Percentiles rank a stretch among this genome's conserved stretches.
phyloP scores from a whole-genome alignment of 1,140 invertebrate genomes.

The Carposina sasakii region DNA sequence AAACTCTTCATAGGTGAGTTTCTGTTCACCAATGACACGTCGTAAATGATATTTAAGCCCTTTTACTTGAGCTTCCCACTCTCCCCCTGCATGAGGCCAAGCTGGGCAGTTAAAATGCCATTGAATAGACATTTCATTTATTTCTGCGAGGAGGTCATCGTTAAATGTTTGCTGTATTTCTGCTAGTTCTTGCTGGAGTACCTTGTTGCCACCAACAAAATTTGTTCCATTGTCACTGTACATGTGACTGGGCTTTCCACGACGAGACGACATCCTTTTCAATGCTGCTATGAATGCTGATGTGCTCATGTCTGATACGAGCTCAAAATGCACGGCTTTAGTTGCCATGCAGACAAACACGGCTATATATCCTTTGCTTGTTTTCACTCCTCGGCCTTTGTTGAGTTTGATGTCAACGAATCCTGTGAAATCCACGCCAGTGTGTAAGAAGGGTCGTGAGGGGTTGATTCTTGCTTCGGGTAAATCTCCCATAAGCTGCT shows the following conservation, averaged over 20 bases:
- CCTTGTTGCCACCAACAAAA: background rate
- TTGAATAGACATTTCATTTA: slow-evolving; percentile 12
- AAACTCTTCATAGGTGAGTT: slow-evolving; percentile 18
- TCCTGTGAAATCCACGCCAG: slow-evolving; percentile 41
- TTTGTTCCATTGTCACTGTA: slow-evolving; percentile 1
- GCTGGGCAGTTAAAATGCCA: slow-evolving; percentile 45
- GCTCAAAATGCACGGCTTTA: slow-evolving; percentile 61
- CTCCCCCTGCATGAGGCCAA: slow-evolving; percentile 37
- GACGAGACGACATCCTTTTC: slow-evolving; percentile 33
- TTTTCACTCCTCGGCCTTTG: slow-evolving; percentile 27
- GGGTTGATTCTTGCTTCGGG: slow-evolving; percentile 17
- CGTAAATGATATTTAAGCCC: slow-evolving; percentile 35
- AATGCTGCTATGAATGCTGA: slow-evolving; percentile 46
- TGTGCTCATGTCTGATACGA: slow-evolving; percentile 42
- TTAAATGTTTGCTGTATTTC: background rate
- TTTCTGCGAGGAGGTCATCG: background rate
- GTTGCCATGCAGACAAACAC: slow-evolving; percentile 51
- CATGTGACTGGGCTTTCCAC: background rate
- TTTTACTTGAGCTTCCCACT: slow-evolving; percentile 25
- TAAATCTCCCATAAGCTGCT: slow-evolving; percentile 35
- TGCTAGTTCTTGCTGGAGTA: slow-evolving; percentile 2
- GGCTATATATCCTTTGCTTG: slow-evolving; percentile 39
- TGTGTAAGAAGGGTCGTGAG: slow-evolving; percentile 28
- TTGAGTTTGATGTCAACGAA: slow-evolving; percentile 23
- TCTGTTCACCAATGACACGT: slow-evolving; percentile 25